phyloP scores from a whole-genome alignment of 92 coral and sea anemone genomes.

The Hydrozoanthus gracilis region DNA sequence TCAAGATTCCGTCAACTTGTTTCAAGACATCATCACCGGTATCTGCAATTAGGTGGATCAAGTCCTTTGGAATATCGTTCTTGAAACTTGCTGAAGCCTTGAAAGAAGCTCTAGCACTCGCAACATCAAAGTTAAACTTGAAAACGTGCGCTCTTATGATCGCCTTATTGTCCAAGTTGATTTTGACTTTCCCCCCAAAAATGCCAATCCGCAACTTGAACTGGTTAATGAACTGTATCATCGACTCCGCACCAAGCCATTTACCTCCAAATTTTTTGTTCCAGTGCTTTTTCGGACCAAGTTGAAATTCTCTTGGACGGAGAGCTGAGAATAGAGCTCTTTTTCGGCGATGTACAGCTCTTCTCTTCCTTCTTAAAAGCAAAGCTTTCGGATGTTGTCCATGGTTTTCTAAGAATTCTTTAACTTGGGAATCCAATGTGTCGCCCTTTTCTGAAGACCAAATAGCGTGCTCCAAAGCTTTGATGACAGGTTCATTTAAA shows the following conservation, averaged over 20 bases:
- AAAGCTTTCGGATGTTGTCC: constrained; percentile 76
- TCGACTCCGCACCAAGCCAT: constrained; percentile 80
- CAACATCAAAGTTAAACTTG: constrained; percentile 77
- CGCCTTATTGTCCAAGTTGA: constrained; percentile 77
- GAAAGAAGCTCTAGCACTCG: constrained; percentile 87
- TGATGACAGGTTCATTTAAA: constrained; percentile 64
- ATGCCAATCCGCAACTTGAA: constrained; percentile 80
- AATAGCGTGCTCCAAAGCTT: constrained; percentile 83
- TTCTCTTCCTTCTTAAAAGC: constrained; percentile 73
- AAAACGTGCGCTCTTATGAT: constrained; percentile 73
- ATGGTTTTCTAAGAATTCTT: constrained; percentile 85
- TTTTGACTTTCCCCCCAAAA: constrained; percentile 89
- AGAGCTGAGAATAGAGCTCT: constrained; percentile 85
- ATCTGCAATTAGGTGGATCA: constrained; percentile 83
- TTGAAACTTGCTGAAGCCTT: constrained; percentile 88
- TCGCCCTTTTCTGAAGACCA: constrained; percentile 81
- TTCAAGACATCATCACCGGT: constrained; percentile 77
- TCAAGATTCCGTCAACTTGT: constrained; percentile 72
- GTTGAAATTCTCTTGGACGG: constrained; percentile 78
- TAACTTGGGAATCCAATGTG: constrained; percentile 72
- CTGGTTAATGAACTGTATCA: constrained; percentile 76
- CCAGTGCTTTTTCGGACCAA: constrained; percentile 84
- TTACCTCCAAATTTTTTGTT: constrained; percentile 76
- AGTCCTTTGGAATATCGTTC: constrained; percentile 96
- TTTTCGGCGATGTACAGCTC: constrained; percentile 72